phyloP scores from a whole-genome alignment of 2,113 vertebrate species.

The Hystrix brachyura region DNA sequence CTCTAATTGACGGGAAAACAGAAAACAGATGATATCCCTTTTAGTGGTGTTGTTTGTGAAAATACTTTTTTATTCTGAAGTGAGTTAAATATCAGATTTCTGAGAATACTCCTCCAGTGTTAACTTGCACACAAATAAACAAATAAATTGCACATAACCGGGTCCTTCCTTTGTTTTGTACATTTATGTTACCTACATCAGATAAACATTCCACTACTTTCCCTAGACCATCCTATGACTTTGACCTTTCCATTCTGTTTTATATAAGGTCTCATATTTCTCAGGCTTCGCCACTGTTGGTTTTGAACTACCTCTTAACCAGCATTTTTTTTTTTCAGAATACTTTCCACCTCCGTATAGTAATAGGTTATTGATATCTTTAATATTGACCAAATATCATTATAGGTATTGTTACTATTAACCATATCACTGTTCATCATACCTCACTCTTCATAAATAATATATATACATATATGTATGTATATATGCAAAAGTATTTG shows the following conservation, averaged over 20 bases:
- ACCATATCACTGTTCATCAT: not conserved
- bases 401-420: not conserved
- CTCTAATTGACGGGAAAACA: not conserved
- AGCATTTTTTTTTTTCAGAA: constrained; percentile 14
- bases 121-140: not conserved
- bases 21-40: not conserved
- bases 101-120: not conserved
- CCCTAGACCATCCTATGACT: not conserved
- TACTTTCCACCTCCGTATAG: not conserved
- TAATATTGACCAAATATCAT: not conserved
- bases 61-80: constrained; percentile 36
- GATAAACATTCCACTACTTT: not conserved
- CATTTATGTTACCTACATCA: not conserved
- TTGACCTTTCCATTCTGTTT: not conserved
- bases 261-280: not conserved
- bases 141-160: constrained; percentile 32
- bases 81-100: constrained; percentile 29
- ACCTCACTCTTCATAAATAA: not conserved
- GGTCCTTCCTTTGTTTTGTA: not conserved
- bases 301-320: not conserved
- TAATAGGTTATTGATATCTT: not conserved
- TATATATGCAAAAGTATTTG: not conserved
- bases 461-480: not conserved
- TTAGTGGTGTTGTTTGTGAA: not conserved
- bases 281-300: not conserved